Evolutionary conservation across 2,888 invertebrate species (phyloP), one percentile per base, ranked within the genome.

Genomic region (Eustalomyia histrio): DNA sequence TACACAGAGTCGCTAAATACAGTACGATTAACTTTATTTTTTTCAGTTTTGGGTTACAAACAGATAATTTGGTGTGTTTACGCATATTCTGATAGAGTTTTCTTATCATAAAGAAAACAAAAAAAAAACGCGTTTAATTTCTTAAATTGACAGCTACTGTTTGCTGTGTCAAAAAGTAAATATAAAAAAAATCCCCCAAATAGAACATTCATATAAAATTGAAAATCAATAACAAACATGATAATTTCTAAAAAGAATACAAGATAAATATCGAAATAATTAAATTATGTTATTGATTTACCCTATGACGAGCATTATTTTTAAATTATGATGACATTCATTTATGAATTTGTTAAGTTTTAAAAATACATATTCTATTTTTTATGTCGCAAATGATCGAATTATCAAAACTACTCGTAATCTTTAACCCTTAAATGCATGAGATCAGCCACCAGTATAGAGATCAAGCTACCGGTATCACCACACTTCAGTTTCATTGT

Each of bases 51-150:
- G 5, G 43, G 43, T 14, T 47, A n/a, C 43, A 47, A 47, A 47
- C 12, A n/a, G 43, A 47, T 47, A 47, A 47, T 47, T 7, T 47
- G 43, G 6, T 47, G n/a, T 47, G n/a, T 43, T n/a, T 14, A 47
- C 14, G 43, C 43, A 47, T 47, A 47, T 47, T 47, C 12, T 47
- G n/a, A 1, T 47, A n/a, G 43, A 5, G 43, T 57, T 73, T 63
- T 39, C 68, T 80, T 81, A 81, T 81, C 81, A 33, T 14, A 6
- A 47, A 14, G n/a, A 53, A 43, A 60, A 63, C 50, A 69, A 50
- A 68, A 57, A 47, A 69, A 79, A 76, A 83, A 79, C 74, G 79
- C 84, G 72, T 83, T 84, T 83, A 83, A 84, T 80, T 83, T 83
- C 82, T 78, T 69, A 71, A 79, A 78, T 80, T 80, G 76, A 67